Base-by-base conservation (phyloP, 2,888 invertebrate species). In the Megalurothrips usitatus region DNA sequence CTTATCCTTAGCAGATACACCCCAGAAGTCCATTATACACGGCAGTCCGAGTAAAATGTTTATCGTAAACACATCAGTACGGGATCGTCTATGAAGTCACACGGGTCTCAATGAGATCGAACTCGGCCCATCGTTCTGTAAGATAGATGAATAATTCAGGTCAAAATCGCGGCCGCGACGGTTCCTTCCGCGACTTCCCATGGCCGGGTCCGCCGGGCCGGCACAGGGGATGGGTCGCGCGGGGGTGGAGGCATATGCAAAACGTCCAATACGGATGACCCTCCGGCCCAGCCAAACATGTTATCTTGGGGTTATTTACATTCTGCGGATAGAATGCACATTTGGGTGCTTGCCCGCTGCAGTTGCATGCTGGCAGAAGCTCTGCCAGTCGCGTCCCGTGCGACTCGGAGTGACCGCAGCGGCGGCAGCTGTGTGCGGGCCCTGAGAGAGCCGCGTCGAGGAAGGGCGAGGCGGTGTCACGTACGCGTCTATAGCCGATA, bases 1-100 rank as follows among this genome's bases (percentile, higher is more conserved):
- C 19, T 58, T 17, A 8, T 43, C 2, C 58, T 58, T 58, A 11
- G 14, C 34, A 43, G 58, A 58, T 58, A 14, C 58, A 58, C 58
- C 10, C 14, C 17, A 17, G 34, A 43, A 58, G 58, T 58, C 68
- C 68, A 75, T 75, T 75, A 75, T 75, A 26, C 23, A 75, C 26
- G 23, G 68, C 26, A 26, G 68, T 12, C 68, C 68, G 68, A 12
- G 23, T 75, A 75, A 75, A 75, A 75, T 75, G 68, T 75, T 75
- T 75, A 75, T 75, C 68, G 68, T 75, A 75, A 75, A 75, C 68
- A 75, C 2, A 75, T 75, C 68, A 75, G 68, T 26, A 23, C 23
- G 26, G 26, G 12, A 26, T 23, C 68, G 23, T 19, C 19, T 58
- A 58, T 58, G 23, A 4, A 75, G 68, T 75, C 68, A n/a, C n/a